Evolutionary conservation across 1,140 invertebrate genomes (phyloP).

Genomic region (Pseudobourletiella spinata): DNA sequence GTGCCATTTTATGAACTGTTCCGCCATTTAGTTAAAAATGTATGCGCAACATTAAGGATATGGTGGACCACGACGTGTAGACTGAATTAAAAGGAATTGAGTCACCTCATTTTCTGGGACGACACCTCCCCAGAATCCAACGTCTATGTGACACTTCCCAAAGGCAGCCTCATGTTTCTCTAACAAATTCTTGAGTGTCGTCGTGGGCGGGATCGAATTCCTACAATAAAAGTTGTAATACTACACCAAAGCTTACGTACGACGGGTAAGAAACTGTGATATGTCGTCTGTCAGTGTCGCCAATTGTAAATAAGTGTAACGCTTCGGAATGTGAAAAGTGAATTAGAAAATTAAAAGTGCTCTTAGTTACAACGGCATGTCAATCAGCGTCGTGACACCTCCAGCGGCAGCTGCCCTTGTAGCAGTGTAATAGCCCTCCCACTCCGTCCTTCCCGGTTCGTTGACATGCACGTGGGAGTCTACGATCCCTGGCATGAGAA

Average conservation of each 20-base stretch:
- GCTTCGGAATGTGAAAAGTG: no score
- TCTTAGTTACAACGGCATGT: conserved; percentile 57
- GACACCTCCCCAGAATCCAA: conserved; percentile 66
- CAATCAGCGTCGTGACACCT: conserved; percentile 61
- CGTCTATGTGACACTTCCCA: conserved; percentile 56
- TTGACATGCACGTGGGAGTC: conserved; percentile 83
- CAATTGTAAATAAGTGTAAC: background rate
- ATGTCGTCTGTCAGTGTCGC: background rate
- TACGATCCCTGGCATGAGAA: conserved; percentile 69
- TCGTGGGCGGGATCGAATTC: conserved; percentile 61
- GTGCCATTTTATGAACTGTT: no score
- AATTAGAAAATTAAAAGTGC: background rate
- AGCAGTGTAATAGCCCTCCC: conserved; percentile 61
- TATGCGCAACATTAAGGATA: background rate
- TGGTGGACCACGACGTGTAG: background rate
- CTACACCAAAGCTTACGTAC: background rate
- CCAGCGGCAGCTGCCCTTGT: conserved; percentile 61
- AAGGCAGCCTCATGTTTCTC: conserved; percentile 50
- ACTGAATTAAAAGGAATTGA: background rate
- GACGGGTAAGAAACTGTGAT: background rate
- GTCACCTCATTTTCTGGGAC: conserved; percentile 52
- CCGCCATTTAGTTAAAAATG: no score
- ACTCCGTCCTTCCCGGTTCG: conserved; percentile 66
- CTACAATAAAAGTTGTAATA: conserved; percentile 41
- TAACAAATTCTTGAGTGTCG: conserved; percentile 51